Evolutionary conservation across 2,113 vertebrate species (phyloP), one percentile per base, ranked within the genome.

Genomic region (Anolis carolinensis): DNA sequence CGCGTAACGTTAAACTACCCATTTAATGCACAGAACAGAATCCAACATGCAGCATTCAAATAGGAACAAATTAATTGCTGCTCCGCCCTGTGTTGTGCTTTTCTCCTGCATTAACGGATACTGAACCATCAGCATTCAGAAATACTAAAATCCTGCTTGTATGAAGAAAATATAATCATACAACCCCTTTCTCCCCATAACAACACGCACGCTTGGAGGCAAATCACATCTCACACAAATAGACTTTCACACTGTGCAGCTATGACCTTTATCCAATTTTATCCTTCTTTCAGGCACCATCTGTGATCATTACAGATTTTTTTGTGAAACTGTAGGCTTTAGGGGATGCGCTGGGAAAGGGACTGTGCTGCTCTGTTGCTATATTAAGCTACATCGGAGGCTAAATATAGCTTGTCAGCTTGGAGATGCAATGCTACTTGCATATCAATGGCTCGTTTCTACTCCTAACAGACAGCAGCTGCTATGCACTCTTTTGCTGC

Each of bases 401-500:
- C 96, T 98, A 98, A 97, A 98, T 98, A 99, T 98, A 99, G 96
- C 93, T 71, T 83, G 90, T 90, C 86, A 73, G 91, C 94, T 94
- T 92, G 87, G 95, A 97, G 93, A 95, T 96, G 96, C 93, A 96
- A 94, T 79, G 93, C 95, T 93, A 89, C 91, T 93, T 97, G 97
- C 97, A 97, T 96, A 94, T 97, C 93, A 96, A 96, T 96, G 93
- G 93, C 95, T 91, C 94, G 85, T 84, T 92, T 93, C 93, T 94
- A 82, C 93, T 91, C 84, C 93, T 92, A 85, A 92, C 90, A 95
- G 92, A 95, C 94, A 95, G 88, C 90, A 92, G 94, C 95, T 92
- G 93, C 93, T 94, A 93, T 95, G 18, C 10, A 94, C 93, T 93
- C 88, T 83, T 30, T 79, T 90, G 89, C 39, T 23, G 52, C 77